phyloP scores from a whole-genome alignment of 2,797 vertebrate genomes.

The Gadopsis bispinosus region DNA sequence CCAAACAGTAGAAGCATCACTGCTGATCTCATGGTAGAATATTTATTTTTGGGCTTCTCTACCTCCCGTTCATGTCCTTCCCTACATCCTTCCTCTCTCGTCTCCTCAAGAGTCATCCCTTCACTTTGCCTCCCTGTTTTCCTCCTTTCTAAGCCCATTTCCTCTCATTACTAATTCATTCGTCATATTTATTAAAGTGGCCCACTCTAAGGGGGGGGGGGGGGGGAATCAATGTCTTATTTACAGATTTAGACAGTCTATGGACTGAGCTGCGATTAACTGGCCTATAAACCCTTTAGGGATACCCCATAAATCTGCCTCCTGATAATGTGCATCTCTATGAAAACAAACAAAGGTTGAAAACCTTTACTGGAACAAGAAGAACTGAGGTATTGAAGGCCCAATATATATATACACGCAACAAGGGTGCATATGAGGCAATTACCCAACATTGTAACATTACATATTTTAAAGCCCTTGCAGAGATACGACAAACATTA shows the following conservation, averaged over 20 bases:
- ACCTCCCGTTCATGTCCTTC: background rate
- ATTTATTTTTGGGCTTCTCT: background rate
- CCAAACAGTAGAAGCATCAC: constrained; percentile 18
- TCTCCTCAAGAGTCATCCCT: constrained; percentile 26
- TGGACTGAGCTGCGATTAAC: constrained; percentile 75
- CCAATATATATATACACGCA: constrained; percentile 27
- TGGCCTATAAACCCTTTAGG: constrained; percentile 76
- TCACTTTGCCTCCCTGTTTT: constrained; percentile 26
- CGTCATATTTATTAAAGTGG: constrained; percentile 81
- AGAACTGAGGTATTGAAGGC: background rate
- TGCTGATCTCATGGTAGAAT: constrained; percentile 10
- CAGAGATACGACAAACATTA: background rate
- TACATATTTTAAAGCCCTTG: constrained; percentile 2
- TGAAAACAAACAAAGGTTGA: constrained; percentile 40
- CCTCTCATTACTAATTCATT: constrained; percentile 84
- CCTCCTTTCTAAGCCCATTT: constrained; percentile 73
- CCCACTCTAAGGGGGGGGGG: constrained; percentile 61
- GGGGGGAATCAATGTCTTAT: constrained; percentile 85
- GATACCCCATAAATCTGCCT: constrained; percentile 71
- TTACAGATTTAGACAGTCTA: constrained; percentile 79
- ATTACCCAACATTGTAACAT: constrained; percentile 5
- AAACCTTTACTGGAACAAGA: constrained; percentile 13
- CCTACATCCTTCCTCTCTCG: background rate
- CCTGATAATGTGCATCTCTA: constrained; percentile 56
- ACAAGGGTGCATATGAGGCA: background rate